Conservation (phyloP, 2,888 invertebrate genomes). For the Oscheius sp. region DNA sequence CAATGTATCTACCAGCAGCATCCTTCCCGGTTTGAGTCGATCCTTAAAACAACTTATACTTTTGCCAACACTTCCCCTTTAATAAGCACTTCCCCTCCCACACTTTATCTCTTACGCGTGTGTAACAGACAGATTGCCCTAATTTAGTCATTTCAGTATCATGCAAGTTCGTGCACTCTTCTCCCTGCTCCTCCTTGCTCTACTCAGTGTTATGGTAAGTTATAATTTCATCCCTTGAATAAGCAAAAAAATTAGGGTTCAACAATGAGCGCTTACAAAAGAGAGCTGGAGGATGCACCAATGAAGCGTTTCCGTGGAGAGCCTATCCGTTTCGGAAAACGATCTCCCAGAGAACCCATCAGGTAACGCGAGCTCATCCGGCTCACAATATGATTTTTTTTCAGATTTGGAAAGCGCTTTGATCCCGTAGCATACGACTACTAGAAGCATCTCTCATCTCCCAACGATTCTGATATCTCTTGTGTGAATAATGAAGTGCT, state of each 20-base stretch:
- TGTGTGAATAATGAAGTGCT: constrained; percentile 27
- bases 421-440: constrained; percentile 48
- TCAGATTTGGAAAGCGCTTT: constrained; percentile 56
- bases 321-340: constrained; percentile 71
- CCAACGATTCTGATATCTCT: constrained; percentile 5
- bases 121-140: no score
- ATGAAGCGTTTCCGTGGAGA: constrained; percentile 60
- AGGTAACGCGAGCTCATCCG: constrained; percentile 56
- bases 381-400: constrained; percentile 16
- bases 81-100: background rate
- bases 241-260: background rate
- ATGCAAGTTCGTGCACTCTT: constrained; percentile 31
- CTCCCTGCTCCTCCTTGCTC: constrained; percentile 18
- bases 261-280: constrained; percentile 19
- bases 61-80: background rate
- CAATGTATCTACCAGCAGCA: constrained; percentile 93
- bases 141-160: constrained; percentile 1
- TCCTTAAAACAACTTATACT: constrained; percentile 78
- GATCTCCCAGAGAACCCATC: constrained; percentile 70
- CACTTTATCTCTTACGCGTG: background rate
- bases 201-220: constrained; percentile 32
- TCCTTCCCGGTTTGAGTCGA: constrained; percentile 95
- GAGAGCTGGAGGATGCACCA: constrained; percentile 22
- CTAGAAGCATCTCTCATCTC: constrained; percentile 22
- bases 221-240: background rate